These are phyloP conservation scores for Myxocyprinus asiaticus DNA, from an alignment of 2,113 vertebrate genomes.

Conservation along the genomic window DNA sequence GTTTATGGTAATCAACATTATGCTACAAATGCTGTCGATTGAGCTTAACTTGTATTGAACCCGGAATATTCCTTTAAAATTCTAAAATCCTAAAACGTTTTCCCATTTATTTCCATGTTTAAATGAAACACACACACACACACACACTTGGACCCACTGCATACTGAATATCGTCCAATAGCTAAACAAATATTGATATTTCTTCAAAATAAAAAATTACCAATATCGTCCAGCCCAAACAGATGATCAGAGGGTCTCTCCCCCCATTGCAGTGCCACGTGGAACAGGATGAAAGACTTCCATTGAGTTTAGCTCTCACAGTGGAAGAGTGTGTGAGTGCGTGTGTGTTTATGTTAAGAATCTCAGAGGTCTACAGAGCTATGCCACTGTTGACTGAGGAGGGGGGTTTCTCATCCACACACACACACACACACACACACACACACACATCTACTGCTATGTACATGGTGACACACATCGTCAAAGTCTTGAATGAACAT, in stretches of 20 bases:
- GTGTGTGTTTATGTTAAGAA: constrained; percentile 49
- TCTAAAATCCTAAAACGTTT: no score
- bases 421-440: constrained; percentile 5
- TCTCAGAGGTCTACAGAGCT: constrained; percentile 31
- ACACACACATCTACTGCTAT: neutral
- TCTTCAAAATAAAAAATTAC: no score
- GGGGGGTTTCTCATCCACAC: constrained; percentile 26
- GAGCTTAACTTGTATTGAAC: no score
- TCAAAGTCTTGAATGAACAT: constrained; percentile 7
- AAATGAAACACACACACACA: no score
- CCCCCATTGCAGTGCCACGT: constrained; percentile 13
- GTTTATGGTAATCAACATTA: no score
- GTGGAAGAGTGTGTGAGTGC: constrained; percentile 17
- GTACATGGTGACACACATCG: neutral
- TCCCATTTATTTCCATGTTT: no score
- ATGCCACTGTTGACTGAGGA: constrained; percentile 32
- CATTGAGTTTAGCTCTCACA: constrained; percentile 38
- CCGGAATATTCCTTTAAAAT: no score
- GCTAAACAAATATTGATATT: no score
- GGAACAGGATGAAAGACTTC: constrained; percentile 46
- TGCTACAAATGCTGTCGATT: no score
- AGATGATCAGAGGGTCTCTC: neutral
- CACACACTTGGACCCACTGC: no score
- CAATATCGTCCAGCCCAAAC: no score
- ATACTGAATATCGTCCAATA: no score